Evolutionary conservation across 2,797 vertebrate species (phyloP).

Genomic region (Phylloscopus collybita): DNA sequence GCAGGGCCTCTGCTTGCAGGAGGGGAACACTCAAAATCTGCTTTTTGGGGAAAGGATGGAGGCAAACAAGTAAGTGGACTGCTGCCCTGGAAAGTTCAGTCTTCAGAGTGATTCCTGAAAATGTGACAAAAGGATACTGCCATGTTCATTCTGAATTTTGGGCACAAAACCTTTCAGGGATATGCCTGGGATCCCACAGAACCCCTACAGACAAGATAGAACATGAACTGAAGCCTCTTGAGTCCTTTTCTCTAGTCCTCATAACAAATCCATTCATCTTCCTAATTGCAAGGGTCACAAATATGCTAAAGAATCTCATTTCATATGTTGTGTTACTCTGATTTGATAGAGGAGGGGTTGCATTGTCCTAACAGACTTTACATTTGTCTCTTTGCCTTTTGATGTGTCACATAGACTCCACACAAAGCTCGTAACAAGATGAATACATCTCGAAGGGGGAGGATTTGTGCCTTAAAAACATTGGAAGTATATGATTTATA

Average conservation of each 20-base stretch:
- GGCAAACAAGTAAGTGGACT: not conserved
- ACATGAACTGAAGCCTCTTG: not conserved
- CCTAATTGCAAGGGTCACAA: not conserved
- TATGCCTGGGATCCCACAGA: not conserved
- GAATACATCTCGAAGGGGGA: not conserved
- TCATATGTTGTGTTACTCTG: not conserved
- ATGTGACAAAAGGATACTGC: not conserved
- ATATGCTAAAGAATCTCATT: not conserved
- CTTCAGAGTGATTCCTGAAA: not conserved
- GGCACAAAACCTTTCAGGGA: fast-evolving
- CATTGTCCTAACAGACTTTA: not conserved
- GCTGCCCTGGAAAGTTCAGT: not conserved
- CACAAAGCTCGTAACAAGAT: not conserved
- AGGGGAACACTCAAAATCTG: not conserved
- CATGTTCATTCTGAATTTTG: not conserved
- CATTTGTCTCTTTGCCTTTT: not conserved
- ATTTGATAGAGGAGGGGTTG: not conserved
- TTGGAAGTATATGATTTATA: not conserved
- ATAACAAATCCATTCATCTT: not conserved
- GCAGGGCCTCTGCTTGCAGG: not conserved
- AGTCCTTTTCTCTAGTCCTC: not conserved
- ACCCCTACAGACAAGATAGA: not conserved
- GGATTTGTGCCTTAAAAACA: not conserved
- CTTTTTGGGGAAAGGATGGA: not conserved
- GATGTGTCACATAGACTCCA: not conserved